Base-by-base conservation (phyloP, 2,113 vertebrate genomes). In the Neolamprologus longior region DNA sequence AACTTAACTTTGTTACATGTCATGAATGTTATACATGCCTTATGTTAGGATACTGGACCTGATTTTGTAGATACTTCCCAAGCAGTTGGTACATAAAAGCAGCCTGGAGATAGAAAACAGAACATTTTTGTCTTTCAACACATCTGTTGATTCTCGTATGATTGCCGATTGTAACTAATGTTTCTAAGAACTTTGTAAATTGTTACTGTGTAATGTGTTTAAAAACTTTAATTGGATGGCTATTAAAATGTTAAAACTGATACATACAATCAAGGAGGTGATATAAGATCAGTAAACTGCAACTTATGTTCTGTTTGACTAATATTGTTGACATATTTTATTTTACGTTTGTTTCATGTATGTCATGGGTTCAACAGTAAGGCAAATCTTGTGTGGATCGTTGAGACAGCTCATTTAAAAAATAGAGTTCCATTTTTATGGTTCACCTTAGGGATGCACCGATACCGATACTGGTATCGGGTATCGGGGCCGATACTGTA, bases 11-110 rank as follows among this genome's bases (percentile, higher is more conserved):
- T 12, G 10, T 66, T 37, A 66, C 31, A n/a, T 37, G 61, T 37
- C 61, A 66, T n/a, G 31, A 37, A 37, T 66, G 28, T 63, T 28
- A 33, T 11, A n/a, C 31, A 3, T 11, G 58, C 10, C 17, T 35
- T n/a, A 10, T 26, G 58, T 42, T 3, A 24, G 61, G 31, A 53
- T 33, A 13, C 26, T 9, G 15, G 21, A 91, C 98, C 98, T 98
- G 98, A 63, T 97, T 99, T 91, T 97, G 97, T 55, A 99, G 96
- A 87, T 99, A 99, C 83, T 96, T 94, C 1, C 92, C 96, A 93
- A 98, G 97, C 53, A 99, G 92, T 93, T 98, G 97, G 95, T 97
- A 98, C 90, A 99, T 96, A 81, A 99, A 98, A 0, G 95, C 92
- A 3, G 97, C 98, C 98, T 99, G 91, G 47, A 82, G 31, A 81